Conservation (phyloP, 2,888 invertebrate species). For the Spilarctia lutea region DNA sequence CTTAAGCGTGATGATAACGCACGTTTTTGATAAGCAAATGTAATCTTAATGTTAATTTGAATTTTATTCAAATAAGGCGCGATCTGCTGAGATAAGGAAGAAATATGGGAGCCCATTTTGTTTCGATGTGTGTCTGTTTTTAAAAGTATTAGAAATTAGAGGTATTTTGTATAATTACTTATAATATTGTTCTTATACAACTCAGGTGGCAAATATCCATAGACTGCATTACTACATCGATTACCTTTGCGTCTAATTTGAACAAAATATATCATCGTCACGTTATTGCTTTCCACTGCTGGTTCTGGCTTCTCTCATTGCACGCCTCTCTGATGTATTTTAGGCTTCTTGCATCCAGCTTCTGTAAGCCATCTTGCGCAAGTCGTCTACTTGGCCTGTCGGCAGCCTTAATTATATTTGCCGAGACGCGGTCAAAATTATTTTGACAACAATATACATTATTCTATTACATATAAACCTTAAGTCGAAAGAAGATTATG, state of each 20-base stretch:
- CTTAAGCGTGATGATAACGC: slow-evolving; percentile 26
- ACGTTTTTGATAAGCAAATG: slow-evolving; percentile 41
- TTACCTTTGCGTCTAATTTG: background rate
- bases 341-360: no score
- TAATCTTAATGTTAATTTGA: slow-evolving; percentile 47
- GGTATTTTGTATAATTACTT: background rate
- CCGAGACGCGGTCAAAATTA: no score
- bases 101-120: slow-evolving; percentile 38
- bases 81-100: slow-evolving; percentile 36
- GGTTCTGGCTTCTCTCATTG: no score
- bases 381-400: no score
- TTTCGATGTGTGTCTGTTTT: slow-evolving; percentile 33
- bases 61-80: slow-evolving; percentile 40
- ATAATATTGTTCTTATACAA: background rate
- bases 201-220: background rate
- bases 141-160: background rate
- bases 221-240: background rate
- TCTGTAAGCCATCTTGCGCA: no score
- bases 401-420: no score
- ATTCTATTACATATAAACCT: background rate
- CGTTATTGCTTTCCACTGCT: no score
- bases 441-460: background rate
- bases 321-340: no score
- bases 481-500: background rate
- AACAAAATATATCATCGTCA: background rate